Evolutionary conservation across 2,888 invertebrate genomes (phyloP).

Genomic region (Tachina fera): DNA sequence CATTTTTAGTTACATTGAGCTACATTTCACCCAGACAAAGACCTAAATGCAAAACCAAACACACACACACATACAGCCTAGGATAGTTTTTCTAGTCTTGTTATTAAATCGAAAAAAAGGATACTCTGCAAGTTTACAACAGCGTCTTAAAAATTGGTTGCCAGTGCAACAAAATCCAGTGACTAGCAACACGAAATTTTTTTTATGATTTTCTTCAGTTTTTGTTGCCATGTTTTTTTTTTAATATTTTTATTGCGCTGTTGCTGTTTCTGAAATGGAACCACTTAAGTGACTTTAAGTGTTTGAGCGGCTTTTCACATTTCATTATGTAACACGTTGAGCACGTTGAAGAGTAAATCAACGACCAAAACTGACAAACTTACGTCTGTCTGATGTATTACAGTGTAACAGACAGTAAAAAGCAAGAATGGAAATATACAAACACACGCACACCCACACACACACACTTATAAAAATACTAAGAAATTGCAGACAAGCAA

Average conservation of each 20-base stretch:
- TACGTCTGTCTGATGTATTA: not conserved
- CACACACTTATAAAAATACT: not conserved
- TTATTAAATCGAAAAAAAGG: conserved; percentile 5
- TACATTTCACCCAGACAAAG: conserved; percentile 61
- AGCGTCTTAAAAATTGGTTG: conserved; percentile 19
- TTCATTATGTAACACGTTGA: conserved; percentile 71
- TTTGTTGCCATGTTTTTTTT: conserved; percentile 13
- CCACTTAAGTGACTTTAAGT: conserved; percentile 72
- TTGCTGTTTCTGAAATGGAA: conserved; percentile 50
- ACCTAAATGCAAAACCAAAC: not conserved
- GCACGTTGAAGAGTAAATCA: conserved; percentile 69
- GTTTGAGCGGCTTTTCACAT: conserved; percentile 73
- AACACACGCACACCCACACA: not conserved
- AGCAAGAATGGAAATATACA: not conserved
- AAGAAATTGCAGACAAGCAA: not conserved
- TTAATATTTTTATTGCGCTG: conserved; percentile 8
- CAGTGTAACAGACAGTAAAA: conserved; percentile 14
- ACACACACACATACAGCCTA: not conserved
- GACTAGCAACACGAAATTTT: conserved; percentile 24
- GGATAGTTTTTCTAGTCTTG: conserved; percentile 5
- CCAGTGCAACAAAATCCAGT: conserved; percentile 3
- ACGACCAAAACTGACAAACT: conserved; percentile 54
- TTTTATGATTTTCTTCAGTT: conserved; percentile 29
- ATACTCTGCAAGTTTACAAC: not conserved
- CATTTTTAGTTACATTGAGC: conserved; percentile 53